Conservation (phyloP, 2,113 vertebrate species). For the Chloebia gouldiae region DNA sequence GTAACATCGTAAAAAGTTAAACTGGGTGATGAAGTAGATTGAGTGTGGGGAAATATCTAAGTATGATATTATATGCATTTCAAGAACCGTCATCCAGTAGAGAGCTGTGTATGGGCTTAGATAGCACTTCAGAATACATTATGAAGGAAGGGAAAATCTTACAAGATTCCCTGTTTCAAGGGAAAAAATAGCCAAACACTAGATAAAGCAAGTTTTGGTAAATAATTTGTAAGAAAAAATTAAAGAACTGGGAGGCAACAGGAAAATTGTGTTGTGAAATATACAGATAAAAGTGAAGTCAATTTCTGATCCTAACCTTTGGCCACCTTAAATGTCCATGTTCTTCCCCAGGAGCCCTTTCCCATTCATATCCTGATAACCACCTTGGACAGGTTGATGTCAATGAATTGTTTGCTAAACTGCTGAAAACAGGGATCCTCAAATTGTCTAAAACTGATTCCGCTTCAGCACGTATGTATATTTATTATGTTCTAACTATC, state of each 20-base stretch:
- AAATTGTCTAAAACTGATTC: slow-evolving; percentile 80
- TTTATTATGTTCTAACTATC: not conserved
- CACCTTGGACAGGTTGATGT: slow-evolving; percentile 96
- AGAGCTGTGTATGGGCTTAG: not conserved
- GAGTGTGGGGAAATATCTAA: not conserved
- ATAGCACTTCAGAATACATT: not conserved
- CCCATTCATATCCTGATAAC: slow-evolving; percentile 85
- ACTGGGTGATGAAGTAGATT: not conserved
- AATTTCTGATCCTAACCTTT: not conserved
- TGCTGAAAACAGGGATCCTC: slow-evolving; percentile 92
- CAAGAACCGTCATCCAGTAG: no score
- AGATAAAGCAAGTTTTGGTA: not conserved
- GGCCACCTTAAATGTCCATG: not conserved
- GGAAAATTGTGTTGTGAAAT: not conserved
- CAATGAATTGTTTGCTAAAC: slow-evolving; percentile 91
- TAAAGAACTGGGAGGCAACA: not conserved
- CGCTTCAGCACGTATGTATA: slow-evolving; percentile 67
- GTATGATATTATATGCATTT: not conserved
- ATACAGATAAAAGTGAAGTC: not conserved
- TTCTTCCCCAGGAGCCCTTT: slow-evolving; percentile 55
- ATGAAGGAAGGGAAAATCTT: not conserved
- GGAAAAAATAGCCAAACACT: not conserved
- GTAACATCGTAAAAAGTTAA: not conserved
- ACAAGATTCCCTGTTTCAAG: not conserved
- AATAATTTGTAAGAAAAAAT: not conserved